A percentile compares a stretch with the other conserved stretches of the same genome.
Conservation (phyloP, 1,140 invertebrate species). For the Cheumatopsyche charites region DNA sequence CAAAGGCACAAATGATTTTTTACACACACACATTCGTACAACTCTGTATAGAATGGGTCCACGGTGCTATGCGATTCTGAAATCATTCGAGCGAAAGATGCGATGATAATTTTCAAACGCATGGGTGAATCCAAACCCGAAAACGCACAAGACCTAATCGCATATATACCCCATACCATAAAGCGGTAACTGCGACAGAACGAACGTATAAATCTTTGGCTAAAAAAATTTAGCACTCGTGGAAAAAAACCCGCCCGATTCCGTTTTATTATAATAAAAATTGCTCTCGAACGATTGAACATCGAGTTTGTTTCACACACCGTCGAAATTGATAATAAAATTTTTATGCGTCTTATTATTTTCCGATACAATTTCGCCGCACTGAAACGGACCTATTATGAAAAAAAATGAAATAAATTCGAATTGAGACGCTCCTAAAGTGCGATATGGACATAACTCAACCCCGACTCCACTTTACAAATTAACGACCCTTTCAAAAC, state of each 20-base stretch:
- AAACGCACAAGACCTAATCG: slow-evolving; percentile 11
- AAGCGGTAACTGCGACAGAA: neutral
- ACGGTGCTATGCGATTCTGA: neutral
- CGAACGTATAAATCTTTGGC: neutral
- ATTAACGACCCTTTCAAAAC: too few species aligned
- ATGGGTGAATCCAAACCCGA: slow-evolving; percentile 13
- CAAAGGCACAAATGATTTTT: slow-evolving; percentile 7
- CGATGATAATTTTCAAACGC: slow-evolving; percentile 29
- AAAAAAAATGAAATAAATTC: too few species aligned
- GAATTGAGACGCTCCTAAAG: too few species aligned
- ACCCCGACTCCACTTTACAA: too few species aligned
- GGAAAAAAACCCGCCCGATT: neutral
- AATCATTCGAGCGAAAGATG: slow-evolving; percentile 23
- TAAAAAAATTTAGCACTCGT: neutral
- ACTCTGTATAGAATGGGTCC: neutral
- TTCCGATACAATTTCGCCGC: too few species aligned
- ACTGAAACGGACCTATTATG: too few species aligned
- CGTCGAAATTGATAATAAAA: too few species aligned
- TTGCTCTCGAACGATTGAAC: too few species aligned
- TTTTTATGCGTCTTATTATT: too few species aligned
- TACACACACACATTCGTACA: neutral
- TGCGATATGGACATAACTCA: too few species aligned
- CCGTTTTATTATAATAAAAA: neutral
- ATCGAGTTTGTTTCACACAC: too few species aligned
- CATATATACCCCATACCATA: neutral